A percentile compares a stretch with the other conserved stretches of the same genome.
Conservation (phyloP, 2,888 invertebrate genomes). For the Hydrotaea cyrtoneurina region DNA sequence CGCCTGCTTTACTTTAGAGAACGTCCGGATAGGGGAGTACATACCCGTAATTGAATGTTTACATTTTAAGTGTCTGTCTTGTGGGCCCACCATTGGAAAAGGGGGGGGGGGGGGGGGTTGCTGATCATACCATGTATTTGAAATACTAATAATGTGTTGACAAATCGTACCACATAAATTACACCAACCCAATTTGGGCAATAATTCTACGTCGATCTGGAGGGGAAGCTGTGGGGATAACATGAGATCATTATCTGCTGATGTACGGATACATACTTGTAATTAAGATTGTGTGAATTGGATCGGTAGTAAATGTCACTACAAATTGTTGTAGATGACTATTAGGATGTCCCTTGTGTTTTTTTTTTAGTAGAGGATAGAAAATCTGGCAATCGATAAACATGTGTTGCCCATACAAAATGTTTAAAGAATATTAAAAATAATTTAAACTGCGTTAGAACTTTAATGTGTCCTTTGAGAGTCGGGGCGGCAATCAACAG, state of each 20-base stretch:
- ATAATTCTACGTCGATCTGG: background rate
- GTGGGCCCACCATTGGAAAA: constrained; percentile 1
- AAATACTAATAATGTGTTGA: constrained; percentile 65
- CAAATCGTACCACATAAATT: constrained; percentile 65
- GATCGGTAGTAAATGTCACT: constrained; percentile 27
- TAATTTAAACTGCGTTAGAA: background rate
- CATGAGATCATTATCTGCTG: background rate
- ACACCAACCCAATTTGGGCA: constrained; percentile 2
- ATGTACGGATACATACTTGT: background rate
- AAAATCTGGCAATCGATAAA: background rate
- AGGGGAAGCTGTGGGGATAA: background rate
- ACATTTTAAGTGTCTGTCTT: constrained; percentile 49
- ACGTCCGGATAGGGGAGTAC: constrained; percentile 25
- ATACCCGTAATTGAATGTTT: constrained; percentile 36
- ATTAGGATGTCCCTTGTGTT: background rate
- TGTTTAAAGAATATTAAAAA: constrained; percentile 1
- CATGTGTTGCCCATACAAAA: background rate
- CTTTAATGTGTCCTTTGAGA: background rate
- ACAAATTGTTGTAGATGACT: constrained; percentile 27
- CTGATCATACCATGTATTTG: too few relatives aligned
- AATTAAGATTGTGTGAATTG: constrained; percentile 59
- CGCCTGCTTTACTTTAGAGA: constrained; percentile 35
- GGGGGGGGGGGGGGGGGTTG: too few relatives aligned
- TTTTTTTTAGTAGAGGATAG: constrained; percentile 12
- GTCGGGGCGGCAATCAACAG: background rate